These are phyloP conservation scores for Panurus biarmicus DNA, from an alignment of 2,113 vertebrate species.

Conservation along the genomic window DNA sequence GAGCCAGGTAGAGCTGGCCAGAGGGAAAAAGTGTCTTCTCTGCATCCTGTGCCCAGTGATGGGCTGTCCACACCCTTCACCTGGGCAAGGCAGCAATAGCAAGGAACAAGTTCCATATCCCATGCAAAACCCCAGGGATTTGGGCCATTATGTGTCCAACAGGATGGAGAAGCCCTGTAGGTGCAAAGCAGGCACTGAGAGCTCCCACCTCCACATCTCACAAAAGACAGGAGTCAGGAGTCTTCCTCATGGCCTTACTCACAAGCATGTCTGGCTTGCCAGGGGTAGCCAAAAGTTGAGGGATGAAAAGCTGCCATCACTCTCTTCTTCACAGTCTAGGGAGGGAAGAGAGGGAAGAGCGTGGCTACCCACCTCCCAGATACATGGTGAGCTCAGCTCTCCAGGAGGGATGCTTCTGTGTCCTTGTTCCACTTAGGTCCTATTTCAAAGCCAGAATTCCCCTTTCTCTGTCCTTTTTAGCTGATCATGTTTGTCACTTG, in stretches of 20 bases:
- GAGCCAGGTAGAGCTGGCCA: neutral
- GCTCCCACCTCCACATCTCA: neutral
- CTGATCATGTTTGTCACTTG: neutral
- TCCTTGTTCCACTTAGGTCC: neutral
- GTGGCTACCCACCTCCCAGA: neutral
- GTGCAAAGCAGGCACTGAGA: neutral
- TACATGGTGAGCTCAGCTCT: neutral
- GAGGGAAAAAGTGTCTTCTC: neutral
- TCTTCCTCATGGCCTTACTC: neutral
- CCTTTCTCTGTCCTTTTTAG: neutral
- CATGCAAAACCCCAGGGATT: neutral
- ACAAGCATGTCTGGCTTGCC: neutral
- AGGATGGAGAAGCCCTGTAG: neutral
- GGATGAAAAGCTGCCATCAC: neutral
- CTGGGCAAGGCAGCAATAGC: neutral
- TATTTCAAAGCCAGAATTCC: neutral
- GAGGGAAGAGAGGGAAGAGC: neutral
- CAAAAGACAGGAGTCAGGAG: neutral
- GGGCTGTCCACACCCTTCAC: neutral
- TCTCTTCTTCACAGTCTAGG: neutral
- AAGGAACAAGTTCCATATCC: neutral
- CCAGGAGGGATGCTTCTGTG: neutral
- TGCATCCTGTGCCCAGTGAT: neutral
- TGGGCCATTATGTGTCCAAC: neutral
- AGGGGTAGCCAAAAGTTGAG: neutral